Percentiles rank a stretch among this genome's conserved stretches.
Conservation (phyloP, 2,888 invertebrate species). For the Strigamia transsilvanica region DNA sequence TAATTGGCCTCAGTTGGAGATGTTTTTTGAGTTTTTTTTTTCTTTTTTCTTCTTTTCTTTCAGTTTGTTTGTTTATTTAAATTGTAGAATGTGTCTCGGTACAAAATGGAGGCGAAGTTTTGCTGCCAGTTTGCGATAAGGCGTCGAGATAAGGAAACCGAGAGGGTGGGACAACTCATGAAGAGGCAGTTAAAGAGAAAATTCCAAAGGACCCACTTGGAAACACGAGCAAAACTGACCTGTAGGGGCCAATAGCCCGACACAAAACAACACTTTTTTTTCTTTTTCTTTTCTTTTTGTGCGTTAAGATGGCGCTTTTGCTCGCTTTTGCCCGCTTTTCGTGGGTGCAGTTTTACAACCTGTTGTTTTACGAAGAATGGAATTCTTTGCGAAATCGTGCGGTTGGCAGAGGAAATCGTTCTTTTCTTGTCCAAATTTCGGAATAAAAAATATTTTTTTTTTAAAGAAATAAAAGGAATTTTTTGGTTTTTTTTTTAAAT, state of each 20-base stretch:
- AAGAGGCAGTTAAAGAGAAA: conserved; percentile 14
- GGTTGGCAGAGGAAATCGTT: too few relatives aligned
- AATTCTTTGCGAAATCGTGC: too few relatives aligned
- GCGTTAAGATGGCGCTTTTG: not conserved
- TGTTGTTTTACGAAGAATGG: not conserved
- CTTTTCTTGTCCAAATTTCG: too few relatives aligned
- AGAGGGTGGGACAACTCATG: conserved; percentile 31
- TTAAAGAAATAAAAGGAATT: too few relatives aligned
- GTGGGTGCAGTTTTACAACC: not conserved
- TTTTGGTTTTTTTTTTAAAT: too few relatives aligned
- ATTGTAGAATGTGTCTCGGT: not conserved
- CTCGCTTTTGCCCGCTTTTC: not conserved
- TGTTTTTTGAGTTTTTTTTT: too few relatives aligned
- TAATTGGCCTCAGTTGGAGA: too few relatives aligned
- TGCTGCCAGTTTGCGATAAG: not conserved
- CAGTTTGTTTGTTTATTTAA: too few relatives aligned
- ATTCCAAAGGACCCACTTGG: conserved; percentile 3
- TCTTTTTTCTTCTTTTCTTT: not conserved
- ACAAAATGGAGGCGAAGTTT: conserved; percentile 1
- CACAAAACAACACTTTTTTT: not conserved
- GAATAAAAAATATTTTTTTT: too few relatives aligned
- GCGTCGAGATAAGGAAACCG: not conserved
- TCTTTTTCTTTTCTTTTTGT: not conserved
- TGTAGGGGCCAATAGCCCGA: not conserved
- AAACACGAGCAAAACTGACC: conserved; percentile 3